These are phyloP conservation scores for Apomyelois bistriatella DNA, from an alignment of 2,888 invertebrate genomes.

Conservation along the genomic window DNA sequence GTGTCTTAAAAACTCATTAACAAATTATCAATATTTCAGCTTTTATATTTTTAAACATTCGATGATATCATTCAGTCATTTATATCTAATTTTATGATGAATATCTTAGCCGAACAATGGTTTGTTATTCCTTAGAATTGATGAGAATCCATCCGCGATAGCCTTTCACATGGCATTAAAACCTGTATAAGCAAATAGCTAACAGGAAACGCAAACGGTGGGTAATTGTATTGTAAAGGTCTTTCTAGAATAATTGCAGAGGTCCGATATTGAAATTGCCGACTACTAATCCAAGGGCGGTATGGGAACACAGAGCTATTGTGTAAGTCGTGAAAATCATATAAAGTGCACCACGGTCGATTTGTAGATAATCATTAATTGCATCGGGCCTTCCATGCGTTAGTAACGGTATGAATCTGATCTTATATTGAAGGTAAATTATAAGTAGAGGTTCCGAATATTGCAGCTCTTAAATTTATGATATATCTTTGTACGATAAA, in stretches of 20 bases:
- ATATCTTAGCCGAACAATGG: not conserved
- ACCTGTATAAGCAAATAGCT: slow-evolving; percentile 23
- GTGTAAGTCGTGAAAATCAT: slow-evolving; percentile 43
- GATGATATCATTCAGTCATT: no score
- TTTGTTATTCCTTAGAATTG: not conserved
- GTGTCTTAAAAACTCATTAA: no score
- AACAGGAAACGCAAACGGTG: slow-evolving; percentile 45
- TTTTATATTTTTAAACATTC: no score
- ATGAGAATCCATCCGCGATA: slow-evolving; percentile 22
- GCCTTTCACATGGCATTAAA: slow-evolving; percentile 26
- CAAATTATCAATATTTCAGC: no score
- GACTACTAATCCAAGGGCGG: slow-evolving; percentile 36
- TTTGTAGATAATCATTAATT: slow-evolving; percentile 39
- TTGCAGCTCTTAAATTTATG: no score
- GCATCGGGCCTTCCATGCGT: slow-evolving; percentile 16
- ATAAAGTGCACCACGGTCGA: slow-evolving; percentile 32
- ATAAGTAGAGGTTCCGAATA: no score
- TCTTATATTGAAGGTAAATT: not conserved
- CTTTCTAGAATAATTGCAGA: slow-evolving; percentile 47
- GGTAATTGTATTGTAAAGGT: slow-evolving; percentile 48
- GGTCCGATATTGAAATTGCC: slow-evolving; percentile 33
- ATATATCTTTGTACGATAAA: no score
- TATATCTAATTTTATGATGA: not conserved
- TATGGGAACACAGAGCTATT: slow-evolving; percentile 40
- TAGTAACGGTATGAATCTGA: slow-evolving; percentile 2